Evolutionary conservation across 2,797 vertebrate species (phyloP).

Genomic region (Acrossocheilus fasciatus): DNA sequence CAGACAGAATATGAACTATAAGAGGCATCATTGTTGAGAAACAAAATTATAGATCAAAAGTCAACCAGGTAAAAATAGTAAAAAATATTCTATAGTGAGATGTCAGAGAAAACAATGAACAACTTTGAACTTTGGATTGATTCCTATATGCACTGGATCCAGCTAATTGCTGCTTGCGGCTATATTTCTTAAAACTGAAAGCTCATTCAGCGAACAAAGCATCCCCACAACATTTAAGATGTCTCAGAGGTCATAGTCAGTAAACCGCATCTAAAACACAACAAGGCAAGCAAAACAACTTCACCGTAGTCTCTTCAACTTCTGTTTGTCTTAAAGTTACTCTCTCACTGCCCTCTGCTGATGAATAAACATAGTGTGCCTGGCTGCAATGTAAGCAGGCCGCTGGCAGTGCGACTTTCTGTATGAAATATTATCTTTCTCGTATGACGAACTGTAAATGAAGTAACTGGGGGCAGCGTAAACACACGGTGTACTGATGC

Average conservation of each 20-base stretch:
- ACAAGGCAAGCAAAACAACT: background rate
- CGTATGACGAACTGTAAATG: conserved; percentile 38
- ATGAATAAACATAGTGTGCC: conserved; percentile 31
- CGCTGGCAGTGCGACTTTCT: background rate
- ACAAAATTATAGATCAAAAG: background rate
- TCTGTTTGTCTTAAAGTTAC: conserved; percentile 52
- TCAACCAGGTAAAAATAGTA: background rate
- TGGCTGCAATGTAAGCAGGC: background rate
- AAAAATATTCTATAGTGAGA: background rate
- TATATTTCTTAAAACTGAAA: conserved; percentile 11
- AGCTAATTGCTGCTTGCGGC: background rate
- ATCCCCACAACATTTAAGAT: background rate
- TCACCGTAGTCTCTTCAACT: background rate
- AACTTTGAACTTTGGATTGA: background rate
- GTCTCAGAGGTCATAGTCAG: conserved; percentile 16
- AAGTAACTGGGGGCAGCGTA: conserved; percentile 41
- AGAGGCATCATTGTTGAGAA: background rate
- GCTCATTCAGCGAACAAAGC: background rate
- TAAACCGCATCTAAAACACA: background rate
- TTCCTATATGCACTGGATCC: background rate
- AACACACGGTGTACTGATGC: conserved; percentile 27
- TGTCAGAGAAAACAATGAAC: conserved; percentile 9
- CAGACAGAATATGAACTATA: background rate
- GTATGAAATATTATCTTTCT: conserved; percentile 19
- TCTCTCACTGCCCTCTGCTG: conserved; percentile 63